A percentile compares a stretch with the other conserved stretches of the same genome.
Evolutionary conservation across 2,797 vertebrate species (phyloP).

Genomic region (Chaetodon trifasciatus): DNA sequence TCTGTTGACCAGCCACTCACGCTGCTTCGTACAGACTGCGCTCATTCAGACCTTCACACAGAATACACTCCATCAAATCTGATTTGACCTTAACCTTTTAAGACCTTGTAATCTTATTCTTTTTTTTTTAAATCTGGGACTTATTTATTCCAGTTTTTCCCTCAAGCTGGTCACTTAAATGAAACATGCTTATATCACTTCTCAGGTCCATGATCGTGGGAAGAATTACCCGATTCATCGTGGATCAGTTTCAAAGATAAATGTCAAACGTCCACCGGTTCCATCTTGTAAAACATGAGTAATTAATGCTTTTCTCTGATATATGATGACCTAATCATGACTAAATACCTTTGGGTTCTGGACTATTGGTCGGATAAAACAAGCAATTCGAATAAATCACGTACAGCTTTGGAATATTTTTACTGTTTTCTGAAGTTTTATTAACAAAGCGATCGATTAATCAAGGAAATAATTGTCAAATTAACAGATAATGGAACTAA

Average conservation of each 20-base stretch:
- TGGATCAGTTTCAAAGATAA: neutral
- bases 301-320: no score
- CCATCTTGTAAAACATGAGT: neutral
- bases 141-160: neutral
- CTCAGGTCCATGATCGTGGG: no score
- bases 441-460: neutral
- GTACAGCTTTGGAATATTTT: neutral
- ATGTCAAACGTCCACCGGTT: neutral
- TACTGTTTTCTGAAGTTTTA: neutral
- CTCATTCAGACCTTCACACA: conserved; percentile 23
- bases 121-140: neutral
- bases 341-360: neutral
- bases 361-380: neutral
- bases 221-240: no score
- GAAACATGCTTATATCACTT: no score
- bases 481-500: neutral
- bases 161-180: neutral
- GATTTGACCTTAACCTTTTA: conserved; percentile 3
- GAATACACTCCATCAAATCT: conserved; percentile 7
- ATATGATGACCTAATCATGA: no score
- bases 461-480: neutral
- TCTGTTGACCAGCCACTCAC: conserved; percentile 66
- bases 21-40: conserved; percentile 26
- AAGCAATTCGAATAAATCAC: neutral
- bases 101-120: neutral